These are phyloP conservation scores for Podocnemis expansa DNA, from an alignment of 2,113 vertebrate species.

Conservation along the genomic window DNA sequence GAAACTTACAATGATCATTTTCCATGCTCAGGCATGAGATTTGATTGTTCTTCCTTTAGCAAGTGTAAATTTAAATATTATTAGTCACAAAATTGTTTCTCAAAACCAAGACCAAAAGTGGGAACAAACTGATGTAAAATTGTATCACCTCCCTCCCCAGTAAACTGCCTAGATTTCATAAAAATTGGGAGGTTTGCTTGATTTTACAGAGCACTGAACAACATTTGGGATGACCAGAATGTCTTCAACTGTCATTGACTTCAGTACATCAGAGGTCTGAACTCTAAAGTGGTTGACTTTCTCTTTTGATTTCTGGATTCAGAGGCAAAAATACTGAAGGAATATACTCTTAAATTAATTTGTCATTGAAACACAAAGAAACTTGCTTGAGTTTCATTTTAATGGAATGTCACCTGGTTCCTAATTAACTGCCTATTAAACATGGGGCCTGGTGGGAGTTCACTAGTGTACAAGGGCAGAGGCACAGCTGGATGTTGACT, in stretches of 20 bases:
- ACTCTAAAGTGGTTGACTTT: not conserved
- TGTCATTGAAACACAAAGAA: not conserved
- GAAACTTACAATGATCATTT: not conserved
- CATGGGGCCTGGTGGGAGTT: not conserved
- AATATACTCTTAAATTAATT: not conserved
- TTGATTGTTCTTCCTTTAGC: not conserved
- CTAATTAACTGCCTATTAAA: not conserved
- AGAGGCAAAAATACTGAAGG: not conserved
- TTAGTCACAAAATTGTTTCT: not conserved
- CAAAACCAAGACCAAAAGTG: not conserved
- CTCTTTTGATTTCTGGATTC: not conserved
- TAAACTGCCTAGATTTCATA: not conserved
- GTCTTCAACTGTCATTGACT: not conserved
- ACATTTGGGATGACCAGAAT: not conserved
- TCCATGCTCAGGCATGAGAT: not conserved
- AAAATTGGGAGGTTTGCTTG: not conserved
- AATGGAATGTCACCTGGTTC: not conserved
- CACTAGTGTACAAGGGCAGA: not conserved
- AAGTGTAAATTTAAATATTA: not conserved
- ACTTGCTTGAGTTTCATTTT: not conserved
- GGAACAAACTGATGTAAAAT: too few species aligned
- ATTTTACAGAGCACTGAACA: accelerated
- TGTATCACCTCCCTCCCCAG: not conserved
- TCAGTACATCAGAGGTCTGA: not conserved
- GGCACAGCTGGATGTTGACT: not conserved